Base-by-base conservation (phyloP, 2,888 invertebrate genomes). In the Branchipolynoe longqiensis region DNA sequence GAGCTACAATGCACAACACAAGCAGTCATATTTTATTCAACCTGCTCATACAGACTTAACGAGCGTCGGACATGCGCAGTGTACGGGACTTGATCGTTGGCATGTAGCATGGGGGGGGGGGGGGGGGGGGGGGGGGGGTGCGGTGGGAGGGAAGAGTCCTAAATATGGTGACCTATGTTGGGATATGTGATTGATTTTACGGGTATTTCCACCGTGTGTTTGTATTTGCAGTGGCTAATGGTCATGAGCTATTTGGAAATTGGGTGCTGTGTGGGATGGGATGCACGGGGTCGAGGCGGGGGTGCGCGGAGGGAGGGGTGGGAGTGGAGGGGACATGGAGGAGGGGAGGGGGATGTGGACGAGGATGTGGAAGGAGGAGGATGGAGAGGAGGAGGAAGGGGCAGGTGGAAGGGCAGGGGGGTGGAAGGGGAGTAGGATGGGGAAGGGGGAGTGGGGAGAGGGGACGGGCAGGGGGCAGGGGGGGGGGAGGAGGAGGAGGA, bases 1-100 rank as follows among this genome's bases (percentile, higher is more conserved):
- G 36, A 69, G 69, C 18, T 69, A 69, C 69, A 69, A 69, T 33
- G 69, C 69, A 69, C 69, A 69, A 69, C 33, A 69, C 69, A 69
- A 69, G 38, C 69, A 18, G n/a, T 69, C 69, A 69, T 69, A 33
- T 69, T 69, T 69, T 69, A 69, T 69, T 69, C 69, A 69, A 33
- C 36, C n/a, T 33, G 69, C 8, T n/a, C 69, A 69, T 69, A 69
- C 69, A 69, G 69, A 12, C 69, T 33, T 33, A 69, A 69, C 69
- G 69, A 69, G 36, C 14, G 22, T 4, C 69, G 18, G 38, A 36
- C 69, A 69, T 69, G 69, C 69, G 1, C n/a, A 8, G 33, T 38
- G 69, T 69, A 3, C 4, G 36, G 12, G 69, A 33, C 69, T 36
- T 69, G 69, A 69, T 69, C 33, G 38, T 33, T 69, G 36, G 69